phyloP scores from a whole-genome alignment of 2,888 invertebrate species.

The Odiellus spinosus region DNA sequence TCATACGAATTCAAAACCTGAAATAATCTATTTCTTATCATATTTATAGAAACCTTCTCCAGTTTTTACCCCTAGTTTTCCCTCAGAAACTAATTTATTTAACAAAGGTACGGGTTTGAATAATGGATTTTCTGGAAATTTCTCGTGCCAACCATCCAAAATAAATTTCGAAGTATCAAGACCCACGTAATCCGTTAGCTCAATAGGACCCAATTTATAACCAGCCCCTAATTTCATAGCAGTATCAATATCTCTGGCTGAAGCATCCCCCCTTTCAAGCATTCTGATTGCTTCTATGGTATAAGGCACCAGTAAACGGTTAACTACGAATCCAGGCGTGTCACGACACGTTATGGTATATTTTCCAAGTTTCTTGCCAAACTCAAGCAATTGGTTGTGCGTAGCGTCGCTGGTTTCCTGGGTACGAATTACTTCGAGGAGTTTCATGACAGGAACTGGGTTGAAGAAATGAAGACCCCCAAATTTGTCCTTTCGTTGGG shows the following conservation, averaged over 20 bases:
- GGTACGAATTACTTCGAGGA: conserved; percentile 62
- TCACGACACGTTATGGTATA: conserved; percentile 64
- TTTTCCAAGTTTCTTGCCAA: conserved; percentile 68
- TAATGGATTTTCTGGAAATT: conserved; percentile 49
- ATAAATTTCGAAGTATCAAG: conserved; percentile 61
- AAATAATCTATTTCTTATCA: conserved; percentile 22
- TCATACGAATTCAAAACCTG: background rate
- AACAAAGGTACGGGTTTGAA: conserved; percentile 45
- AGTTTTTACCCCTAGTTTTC: conserved; percentile 60
- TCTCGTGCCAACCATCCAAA: conserved; percentile 57
- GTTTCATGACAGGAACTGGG: conserved; percentile 76
- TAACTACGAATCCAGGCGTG: conserved; percentile 82
- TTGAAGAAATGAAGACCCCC: conserved; percentile 85
- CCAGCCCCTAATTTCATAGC: conserved; percentile 82
- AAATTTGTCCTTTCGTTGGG: conserved; percentile 49
- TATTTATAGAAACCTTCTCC: conserved; percentile 77
- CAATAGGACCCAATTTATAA: conserved; percentile 79
- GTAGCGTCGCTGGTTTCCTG: conserved; percentile 60
- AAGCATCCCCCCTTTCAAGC: conserved; percentile 51
- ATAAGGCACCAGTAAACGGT: conserved; percentile 68
- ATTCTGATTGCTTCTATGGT: conserved; percentile 62
- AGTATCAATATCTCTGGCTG: conserved; percentile 60
- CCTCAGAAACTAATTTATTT: conserved; percentile 52
- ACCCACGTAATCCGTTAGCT: conserved; percentile 66
- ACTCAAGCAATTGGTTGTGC: conserved; percentile 50